phyloP scores from a whole-genome alignment of 2,797 vertebrate species.

The Decapterus maruadsi region DNA sequence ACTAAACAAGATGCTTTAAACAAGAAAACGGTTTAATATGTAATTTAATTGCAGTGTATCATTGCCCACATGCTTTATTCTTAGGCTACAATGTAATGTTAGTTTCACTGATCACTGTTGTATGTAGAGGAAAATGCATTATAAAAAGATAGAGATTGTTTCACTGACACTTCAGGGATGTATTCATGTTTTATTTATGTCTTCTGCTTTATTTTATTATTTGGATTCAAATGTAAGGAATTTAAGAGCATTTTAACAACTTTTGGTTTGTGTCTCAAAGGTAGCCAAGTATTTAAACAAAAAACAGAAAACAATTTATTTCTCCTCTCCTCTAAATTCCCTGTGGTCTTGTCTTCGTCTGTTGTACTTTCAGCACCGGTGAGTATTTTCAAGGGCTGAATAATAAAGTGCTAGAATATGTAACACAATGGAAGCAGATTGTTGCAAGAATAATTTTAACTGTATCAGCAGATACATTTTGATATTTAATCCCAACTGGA shows the following conservation, averaged over 20 bases:
- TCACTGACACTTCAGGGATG: neutral
- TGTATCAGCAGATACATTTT: neutral
- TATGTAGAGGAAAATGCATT: neutral
- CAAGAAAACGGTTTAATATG: neutral
- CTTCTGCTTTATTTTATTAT: neutral
- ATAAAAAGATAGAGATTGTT: neutral
- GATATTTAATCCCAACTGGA: neutral
- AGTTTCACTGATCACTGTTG: neutral
- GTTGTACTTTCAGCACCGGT: neutral
- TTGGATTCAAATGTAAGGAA: neutral
- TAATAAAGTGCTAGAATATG: neutral
- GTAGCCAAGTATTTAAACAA: neutral
- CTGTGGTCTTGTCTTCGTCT: neutral
- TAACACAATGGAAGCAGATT: neutral
- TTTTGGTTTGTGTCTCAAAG: neutral
- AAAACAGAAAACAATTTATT: neutral
- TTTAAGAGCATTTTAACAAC: neutral
- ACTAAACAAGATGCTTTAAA: neutral
- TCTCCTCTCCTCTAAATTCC: neutral
- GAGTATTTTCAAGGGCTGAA: neutral
- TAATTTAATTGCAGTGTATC: too few species aligned
- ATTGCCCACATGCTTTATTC: neutral
- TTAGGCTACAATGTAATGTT: neutral
- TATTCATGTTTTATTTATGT: neutral
- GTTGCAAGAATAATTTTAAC: too few species aligned